Evolutionary conservation across 2,888 invertebrate genomes (phyloP), one percentile per base, ranked within the genome.

Genomic region (Apeira syringaria): DNA sequence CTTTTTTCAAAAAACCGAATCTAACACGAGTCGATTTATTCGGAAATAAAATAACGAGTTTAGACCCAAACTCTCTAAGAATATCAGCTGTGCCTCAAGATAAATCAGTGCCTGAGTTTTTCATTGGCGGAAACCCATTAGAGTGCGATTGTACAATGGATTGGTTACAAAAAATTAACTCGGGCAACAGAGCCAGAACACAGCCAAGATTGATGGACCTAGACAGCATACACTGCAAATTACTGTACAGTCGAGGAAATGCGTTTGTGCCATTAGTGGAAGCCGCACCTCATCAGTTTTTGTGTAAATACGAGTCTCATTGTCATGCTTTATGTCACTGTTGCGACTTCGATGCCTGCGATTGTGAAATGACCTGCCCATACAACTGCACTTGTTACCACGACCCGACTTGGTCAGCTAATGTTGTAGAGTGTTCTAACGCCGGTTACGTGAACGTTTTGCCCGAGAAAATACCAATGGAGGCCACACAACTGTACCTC

Each of bases 321-420:
- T 97, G 97, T 79, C 96, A 96, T 74, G 95, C 96, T 3, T 82
- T 95, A 51, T 97, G 97, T 73, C 95, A 96, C 69, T 97, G 97
- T 71, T 97, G 97, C 79, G 96, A 97, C 76, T 97, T 96, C 73
- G 96, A 96, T 68, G 96, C 96, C 20, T 97, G 97, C 76, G 97
- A 97, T 81, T 97, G 97, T 86, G 95, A 97, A 91, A 96, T 96
- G 94, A 96, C 95, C 34, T 97, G 97, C 68, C 97, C 97, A 12
- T 92, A 91, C 40, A 95, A 95, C 71, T 97, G 97, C 82, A 94
- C 95, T 39, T 97, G 97, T 80, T 97, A 96, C 84, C 95, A 96
- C 72, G 97, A 97, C 79, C 94, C 95, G 71, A 94, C 94, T 12
- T 97, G 96, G 95, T 93, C 94, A 28, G 95, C 95, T 10, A 96